Evolutionary conservation across 2,113 vertebrate species (phyloP).

Genomic region (Ondatra zibethicus): DNA sequence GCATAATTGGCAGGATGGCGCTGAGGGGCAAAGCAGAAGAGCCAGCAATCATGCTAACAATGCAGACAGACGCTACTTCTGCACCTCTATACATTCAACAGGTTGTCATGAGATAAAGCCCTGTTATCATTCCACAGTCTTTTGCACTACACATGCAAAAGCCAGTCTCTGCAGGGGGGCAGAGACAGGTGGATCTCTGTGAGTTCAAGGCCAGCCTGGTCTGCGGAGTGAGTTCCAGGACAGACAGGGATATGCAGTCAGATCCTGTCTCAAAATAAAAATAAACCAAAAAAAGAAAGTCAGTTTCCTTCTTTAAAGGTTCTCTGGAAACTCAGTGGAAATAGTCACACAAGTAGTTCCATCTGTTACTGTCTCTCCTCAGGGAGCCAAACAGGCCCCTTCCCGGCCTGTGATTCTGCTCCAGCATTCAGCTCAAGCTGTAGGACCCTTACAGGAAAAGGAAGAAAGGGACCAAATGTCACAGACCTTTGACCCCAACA

Average conservation of each 20-base stretch:
- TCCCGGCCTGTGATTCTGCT: not conserved
- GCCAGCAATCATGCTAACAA: not conserved
- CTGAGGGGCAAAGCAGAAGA: not conserved
- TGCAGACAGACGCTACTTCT: not conserved
- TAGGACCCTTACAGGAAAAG: not conserved
- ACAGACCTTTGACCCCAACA: constrained; percentile 9
- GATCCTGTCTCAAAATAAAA: not conserved
- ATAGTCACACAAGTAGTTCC: not conserved
- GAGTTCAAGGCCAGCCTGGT: not conserved
- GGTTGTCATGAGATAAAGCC: not conserved
- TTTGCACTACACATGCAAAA: not conserved
- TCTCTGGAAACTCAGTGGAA: constrained; percentile 10
- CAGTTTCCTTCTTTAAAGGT: not conserved
- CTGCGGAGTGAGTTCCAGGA: not conserved
- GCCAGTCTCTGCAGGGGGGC: not conserved
- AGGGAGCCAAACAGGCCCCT: not conserved
- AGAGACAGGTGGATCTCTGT: not conserved
- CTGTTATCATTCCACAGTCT: not conserved
- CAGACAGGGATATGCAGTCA: not conserved
- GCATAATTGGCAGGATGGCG: not conserved
- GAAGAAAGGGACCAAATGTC: constrained; percentile 10
- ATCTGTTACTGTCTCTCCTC: constrained; percentile 27
- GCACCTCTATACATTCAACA: not conserved
- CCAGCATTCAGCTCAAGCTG: not conserved
- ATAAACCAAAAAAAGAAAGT: not conserved